Percentiles rank a stretch among this genome's conserved stretches.
Evolutionary conservation across 2,888 invertebrate genomes (phyloP).

Genomic region (Standfussiana lucernea): DNA sequence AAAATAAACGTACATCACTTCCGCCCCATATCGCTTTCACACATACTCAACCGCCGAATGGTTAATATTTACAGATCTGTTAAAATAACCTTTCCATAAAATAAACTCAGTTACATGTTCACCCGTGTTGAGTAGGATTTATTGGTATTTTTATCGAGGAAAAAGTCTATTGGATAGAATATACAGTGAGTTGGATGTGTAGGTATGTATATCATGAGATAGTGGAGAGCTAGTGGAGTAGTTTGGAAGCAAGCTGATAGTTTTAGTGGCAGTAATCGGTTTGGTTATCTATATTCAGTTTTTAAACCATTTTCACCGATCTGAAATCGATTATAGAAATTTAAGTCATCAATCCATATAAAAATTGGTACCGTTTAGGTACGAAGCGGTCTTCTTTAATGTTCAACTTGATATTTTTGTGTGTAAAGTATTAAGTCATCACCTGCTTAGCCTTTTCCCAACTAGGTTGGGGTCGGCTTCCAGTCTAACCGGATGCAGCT

Average conservation of each 20-base stretch:
- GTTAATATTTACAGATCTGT: conserved; percentile 49
- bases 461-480: too few species aligned
- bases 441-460: too few species aligned
- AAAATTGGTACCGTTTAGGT: too few species aligned
- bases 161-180: conserved; percentile 17
- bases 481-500: too few species aligned
- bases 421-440: too few species aligned
- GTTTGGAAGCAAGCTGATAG: neutral
- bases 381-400: too few species aligned
- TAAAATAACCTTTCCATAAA: conserved; percentile 50
- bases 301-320: neutral
- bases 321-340: neutral
- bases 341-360: too few species aligned
- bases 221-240: neutral
- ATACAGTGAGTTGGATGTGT: neutral
- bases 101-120: conserved; percentile 50
- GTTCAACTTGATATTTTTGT: too few species aligned
- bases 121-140: conserved; percentile 33
- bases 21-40: conserved; percentile 48
- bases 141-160: conserved; percentile 11
- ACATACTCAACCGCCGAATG: conserved; percentile 42
- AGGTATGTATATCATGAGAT: neutral
- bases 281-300: neutral
- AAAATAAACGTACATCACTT: conserved; percentile 53
- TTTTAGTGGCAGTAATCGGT: neutral